Conservation (phyloP, 2,888 invertebrate species). For the Nymphalis polychloros region DNA sequence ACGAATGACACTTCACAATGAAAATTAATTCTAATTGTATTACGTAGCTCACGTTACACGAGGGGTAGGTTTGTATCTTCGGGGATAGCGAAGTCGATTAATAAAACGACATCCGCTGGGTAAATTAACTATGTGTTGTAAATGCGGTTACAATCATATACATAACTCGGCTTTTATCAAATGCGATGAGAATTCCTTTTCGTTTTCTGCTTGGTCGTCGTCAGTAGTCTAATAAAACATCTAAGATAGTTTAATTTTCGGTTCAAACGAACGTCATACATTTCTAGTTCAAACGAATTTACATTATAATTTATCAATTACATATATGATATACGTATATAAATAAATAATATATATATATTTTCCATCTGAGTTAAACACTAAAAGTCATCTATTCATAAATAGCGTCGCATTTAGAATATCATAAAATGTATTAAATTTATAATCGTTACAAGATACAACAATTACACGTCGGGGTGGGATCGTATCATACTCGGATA, state of each 20-base stretch:
- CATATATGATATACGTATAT: constrained; percentile 55
- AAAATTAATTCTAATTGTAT: constrained; percentile 71
- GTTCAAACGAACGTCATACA: constrained; percentile 65
- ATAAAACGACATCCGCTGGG: constrained; percentile 56
- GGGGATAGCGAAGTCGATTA: constrained; percentile 54
- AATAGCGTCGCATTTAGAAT: constrained; percentile 77
- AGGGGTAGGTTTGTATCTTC: neutral
- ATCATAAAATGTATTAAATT: constrained; percentile 59
- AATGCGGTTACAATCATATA: constrained; percentile 64
- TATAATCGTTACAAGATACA: constrained; percentile 60
- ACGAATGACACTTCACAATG: constrained; percentile 66
- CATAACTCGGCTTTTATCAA: constrained; percentile 54
- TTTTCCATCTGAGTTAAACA: constrained; percentile 76
- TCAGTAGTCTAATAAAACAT: constrained; percentile 60
- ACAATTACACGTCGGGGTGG: constrained; percentile 71
- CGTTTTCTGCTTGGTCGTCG: constrained; percentile 68
- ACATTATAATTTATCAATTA: constrained; percentile 63
- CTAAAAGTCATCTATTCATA: constrained; percentile 72
- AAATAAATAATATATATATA: constrained; percentile 57
- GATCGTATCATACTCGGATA: constrained; percentile 59
- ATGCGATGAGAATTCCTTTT: constrained; percentile 65
- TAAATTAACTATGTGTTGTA: constrained; percentile 54
- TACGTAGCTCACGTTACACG: constrained; percentile 53
- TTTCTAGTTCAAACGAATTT: constrained; percentile 72
- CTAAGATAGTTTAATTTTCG: constrained; percentile 43